Evolutionary conservation across 2,888 invertebrate species (phyloP), one percentile per base, ranked within the genome.

Genomic region (Chirona hameri): DNA sequence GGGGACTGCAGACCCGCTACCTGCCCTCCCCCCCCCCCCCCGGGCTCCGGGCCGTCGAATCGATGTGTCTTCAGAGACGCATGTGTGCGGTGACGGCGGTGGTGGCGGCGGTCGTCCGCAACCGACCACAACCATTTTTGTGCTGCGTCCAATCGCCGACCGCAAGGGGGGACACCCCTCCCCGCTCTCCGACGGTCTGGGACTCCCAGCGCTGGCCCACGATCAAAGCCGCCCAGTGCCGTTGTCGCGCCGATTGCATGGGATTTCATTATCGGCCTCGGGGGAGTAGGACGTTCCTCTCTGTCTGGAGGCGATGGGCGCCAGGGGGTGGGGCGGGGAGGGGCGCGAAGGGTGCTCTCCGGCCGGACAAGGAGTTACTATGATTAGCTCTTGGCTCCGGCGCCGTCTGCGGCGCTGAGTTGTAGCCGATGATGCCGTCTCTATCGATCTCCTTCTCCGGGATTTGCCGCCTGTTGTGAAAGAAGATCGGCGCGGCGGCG

Each of bases 181-280:
- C 65, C 65, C 27, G 21, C 57, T 24, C 24, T 18, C 7, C 60
- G 24, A 7, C 60, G 57, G 21, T 0, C 72, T 15, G 3, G 10
- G 29, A 3, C 15, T 0, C n/a, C 72, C 21, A 5, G 0, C 31
- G 76, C 18, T 15, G 31, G 24, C 39, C 76, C 21, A 3, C 76
- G 65, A 65, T 65, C 27, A 65, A 65, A n/a, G 39, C 76, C 39
- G 46, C 7, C 5, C 24, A 27, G 27, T 1, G 69, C 5, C 27
- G 27, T 24, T 27, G 29, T 72, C 31, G 72, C 72, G 46, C 12
- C 46, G 46, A 76, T 76, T 46, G 76, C 76, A 39, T 46, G 76
- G 39, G 76, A 76, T 76, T 76, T 76, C 76, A 76, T 76, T 76
- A 76, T 76, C 39, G 76, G 76, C 24, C 39, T 39, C 76, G 24